Conservation (phyloP, 2,888 invertebrate species). For the Sesia bembeciformis region DNA sequence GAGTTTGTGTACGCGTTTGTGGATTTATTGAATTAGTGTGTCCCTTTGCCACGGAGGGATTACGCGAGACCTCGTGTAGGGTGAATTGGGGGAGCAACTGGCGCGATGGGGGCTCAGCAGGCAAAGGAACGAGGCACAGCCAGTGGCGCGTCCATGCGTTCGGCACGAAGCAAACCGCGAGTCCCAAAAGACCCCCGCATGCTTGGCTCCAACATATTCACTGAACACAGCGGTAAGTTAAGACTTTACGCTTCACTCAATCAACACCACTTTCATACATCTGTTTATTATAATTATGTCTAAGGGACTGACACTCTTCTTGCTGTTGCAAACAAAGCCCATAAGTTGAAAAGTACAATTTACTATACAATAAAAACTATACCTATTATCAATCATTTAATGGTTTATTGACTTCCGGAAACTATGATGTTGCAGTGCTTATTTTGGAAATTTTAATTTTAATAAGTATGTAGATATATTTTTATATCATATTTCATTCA, state of each 20-base stretch:
- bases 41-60: conserved; percentile 13
- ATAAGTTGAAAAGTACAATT: no score
- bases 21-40: conserved; percentile 48
- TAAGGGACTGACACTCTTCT: no score
- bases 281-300: no score
- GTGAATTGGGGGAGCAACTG: conserved; percentile 3
- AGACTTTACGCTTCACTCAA: neutral
- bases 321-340: no score
- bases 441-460: no score
- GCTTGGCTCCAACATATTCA: conserved; percentile 93
- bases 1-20: conserved; percentile 30
- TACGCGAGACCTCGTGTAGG: neutral
- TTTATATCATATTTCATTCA: no score
- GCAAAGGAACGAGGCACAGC: conserved; percentile 90
- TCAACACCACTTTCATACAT: no score
- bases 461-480: no score
- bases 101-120: conserved; percentile 92
- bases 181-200: conserved; percentile 87
- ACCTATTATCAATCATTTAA: no score
- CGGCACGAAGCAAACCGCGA: conserved; percentile 83
- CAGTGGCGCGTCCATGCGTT: conserved; percentile 82
- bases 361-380: no score
- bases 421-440: no score
- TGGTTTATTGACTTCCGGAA: no score
- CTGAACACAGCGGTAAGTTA: conserved; percentile 93